Conservation (phyloP, 2,797 vertebrate genomes). For the Sebastiscus tertius region DNA sequence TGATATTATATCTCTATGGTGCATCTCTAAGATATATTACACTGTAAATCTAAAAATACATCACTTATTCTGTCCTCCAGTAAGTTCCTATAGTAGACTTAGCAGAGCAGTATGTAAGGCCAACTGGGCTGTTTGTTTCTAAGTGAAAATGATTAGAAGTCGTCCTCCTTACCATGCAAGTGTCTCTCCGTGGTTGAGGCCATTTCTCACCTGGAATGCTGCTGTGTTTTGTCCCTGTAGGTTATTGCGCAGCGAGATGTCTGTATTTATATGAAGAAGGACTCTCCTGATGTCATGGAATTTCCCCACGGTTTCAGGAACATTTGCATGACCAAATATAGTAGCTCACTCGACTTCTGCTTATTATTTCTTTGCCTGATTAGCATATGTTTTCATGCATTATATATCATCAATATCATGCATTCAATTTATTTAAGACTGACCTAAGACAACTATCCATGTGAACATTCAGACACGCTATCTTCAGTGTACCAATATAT, state of each 20-base stretch:
- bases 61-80: not conserved
- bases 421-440: too few species aligned
- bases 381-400: not conserved
- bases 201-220: not conserved
- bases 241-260: not conserved
- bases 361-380: not conserved
- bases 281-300: not conserved
- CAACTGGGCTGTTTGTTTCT: not conserved
- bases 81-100: not conserved
- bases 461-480: too few species aligned
- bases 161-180: not conserved
- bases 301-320: not conserved
- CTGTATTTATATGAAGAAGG: not conserved
- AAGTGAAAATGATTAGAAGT: not conserved
- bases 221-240: not conserved
- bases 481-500: too few species aligned
- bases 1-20: too few species aligned
- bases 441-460: too few species aligned
- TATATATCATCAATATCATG: too few species aligned
- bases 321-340: not conserved
- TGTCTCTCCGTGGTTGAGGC: not conserved
- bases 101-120: not conserved
- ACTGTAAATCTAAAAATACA: not conserved
- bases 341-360: not conserved
- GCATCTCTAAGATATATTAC: too few species aligned